Conservation (phyloP, 2,888 invertebrate genomes). For the Zaprionus obscuricornis region DNA sequence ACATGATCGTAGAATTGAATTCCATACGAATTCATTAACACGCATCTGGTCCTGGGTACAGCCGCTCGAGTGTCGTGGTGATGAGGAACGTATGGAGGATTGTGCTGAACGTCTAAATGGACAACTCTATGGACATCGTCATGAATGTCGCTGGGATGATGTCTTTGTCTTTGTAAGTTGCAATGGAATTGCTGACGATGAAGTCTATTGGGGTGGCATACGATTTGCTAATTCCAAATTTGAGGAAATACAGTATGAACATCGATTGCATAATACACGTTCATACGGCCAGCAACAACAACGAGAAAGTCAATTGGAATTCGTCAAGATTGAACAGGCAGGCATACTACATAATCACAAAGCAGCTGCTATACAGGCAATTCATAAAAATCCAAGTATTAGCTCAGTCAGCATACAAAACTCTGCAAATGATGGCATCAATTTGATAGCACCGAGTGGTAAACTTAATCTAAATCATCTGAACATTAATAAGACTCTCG, state of each 20-base stretch:
- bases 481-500: conserved; percentile 91
- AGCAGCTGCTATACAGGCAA: conserved; percentile 95
- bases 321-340: conserved; percentile 94
- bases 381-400: conserved; percentile 92
- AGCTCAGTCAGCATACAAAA: conserved; percentile 92
- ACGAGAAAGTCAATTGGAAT: conserved; percentile 90
- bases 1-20: conserved; percentile 93
- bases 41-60: conserved; percentile 98
- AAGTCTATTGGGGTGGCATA: conserved; percentile 97
- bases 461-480: conserved; percentile 91
- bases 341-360: conserved; percentile 98
- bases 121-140: conserved; percentile 92
- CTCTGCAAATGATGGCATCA: conserved; percentile 96
- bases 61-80: conserved; percentile 92
- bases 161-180: conserved; percentile 97
- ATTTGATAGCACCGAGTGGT: conserved; percentile 94
- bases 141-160: conserved; percentile 94
- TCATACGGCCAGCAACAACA: conserved; percentile 89
- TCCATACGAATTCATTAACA: conserved; percentile 93
- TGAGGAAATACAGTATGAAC: conserved; percentile 92
- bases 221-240: conserved; percentile 95
- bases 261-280: conserved; percentile 90
- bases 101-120: conserved; percentile 95
- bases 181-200: conserved; percentile 86
- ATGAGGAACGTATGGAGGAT: conserved; percentile 90